Conservation (phyloP, 2,113 vertebrate species). For the Anser cygnoides region DNA sequence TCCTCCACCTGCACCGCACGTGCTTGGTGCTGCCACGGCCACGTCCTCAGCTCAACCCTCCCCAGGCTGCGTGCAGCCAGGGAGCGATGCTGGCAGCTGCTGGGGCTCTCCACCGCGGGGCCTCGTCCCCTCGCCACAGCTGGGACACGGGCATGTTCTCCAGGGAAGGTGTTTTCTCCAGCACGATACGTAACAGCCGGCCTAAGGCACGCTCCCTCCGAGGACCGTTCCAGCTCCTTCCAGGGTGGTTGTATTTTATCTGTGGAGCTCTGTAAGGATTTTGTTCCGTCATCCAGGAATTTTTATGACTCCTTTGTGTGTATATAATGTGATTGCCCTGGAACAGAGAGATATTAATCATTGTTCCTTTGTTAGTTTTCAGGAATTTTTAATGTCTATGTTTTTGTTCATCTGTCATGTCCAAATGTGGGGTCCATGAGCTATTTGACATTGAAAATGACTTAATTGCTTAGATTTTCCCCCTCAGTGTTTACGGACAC, state of each 20-base stretch:
- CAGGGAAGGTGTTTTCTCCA: neutral
- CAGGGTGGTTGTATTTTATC: conserved; percentile 48
- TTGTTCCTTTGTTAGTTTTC: conserved; percentile 26
- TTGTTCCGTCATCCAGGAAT: conserved; percentile 64
- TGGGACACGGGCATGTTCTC: rapidly evolving
- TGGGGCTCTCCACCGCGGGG: neutral
- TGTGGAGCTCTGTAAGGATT: conserved; percentile 41
- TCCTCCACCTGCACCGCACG: neutral
- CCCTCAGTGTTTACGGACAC: neutral
- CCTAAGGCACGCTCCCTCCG: neutral
- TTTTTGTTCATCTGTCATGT: conserved; percentile 47
- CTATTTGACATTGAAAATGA: conserved; percentile 30
- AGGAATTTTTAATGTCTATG: conserved; percentile 49
- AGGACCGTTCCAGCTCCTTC: neutral
- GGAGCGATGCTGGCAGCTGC: too few relatives aligned
- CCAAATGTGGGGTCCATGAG: conserved; percentile 26
- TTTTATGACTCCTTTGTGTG: conserved; percentile 72
- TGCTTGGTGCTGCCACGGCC: neutral
- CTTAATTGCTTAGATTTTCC: conserved; percentile 39
- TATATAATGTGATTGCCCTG: conserved; percentile 53
- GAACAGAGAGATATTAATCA: conserved; percentile 65
- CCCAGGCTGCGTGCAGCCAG: too few relatives aligned
- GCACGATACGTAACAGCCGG: rapidly evolving
- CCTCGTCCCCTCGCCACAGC: neutral
- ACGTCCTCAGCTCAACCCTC: neutral